These are phyloP conservation scores for Molossus molossus DNA, from an alignment of 2,797 vertebrate species.

Conservation along the genomic window DNA sequence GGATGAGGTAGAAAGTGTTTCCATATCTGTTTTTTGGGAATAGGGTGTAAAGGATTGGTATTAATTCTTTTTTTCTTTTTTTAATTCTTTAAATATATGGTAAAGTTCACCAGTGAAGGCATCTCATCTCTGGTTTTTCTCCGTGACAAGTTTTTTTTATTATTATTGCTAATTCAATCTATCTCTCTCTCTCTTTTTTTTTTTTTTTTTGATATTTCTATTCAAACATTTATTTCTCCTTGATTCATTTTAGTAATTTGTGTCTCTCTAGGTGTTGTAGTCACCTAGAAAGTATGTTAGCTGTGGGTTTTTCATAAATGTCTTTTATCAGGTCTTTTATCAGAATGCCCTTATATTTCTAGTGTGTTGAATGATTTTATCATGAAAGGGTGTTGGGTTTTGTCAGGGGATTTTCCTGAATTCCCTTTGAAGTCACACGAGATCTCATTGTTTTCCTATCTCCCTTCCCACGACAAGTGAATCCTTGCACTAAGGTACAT, in stretches of 20 bases:
- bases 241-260: neutral
- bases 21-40: neutral
- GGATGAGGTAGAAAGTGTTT: neutral
- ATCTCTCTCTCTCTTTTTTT: too few species aligned
- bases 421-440: too few species aligned
- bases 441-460: too few species aligned
- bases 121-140: neutral
- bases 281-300: neutral
- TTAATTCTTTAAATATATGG: constrained; percentile 30
- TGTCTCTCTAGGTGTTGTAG: neutral
- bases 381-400: too few species aligned
- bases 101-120: neutral
- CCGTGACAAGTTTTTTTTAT: neutral
- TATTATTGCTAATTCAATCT: neutral
- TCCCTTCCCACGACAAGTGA: too few species aligned
- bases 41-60: neutral
- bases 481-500: neutral
- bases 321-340: too few species aligned
- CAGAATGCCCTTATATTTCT: too few species aligned
- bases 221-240: neutral
- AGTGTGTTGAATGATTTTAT: too few species aligned
- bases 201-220: neutral
- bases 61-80: too few species aligned
- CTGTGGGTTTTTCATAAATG: too few species aligned
- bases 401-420: too few species aligned